phyloP scores from a whole-genome alignment of 2,113 vertebrate species.

The Spermophilus dauricus region DNA sequence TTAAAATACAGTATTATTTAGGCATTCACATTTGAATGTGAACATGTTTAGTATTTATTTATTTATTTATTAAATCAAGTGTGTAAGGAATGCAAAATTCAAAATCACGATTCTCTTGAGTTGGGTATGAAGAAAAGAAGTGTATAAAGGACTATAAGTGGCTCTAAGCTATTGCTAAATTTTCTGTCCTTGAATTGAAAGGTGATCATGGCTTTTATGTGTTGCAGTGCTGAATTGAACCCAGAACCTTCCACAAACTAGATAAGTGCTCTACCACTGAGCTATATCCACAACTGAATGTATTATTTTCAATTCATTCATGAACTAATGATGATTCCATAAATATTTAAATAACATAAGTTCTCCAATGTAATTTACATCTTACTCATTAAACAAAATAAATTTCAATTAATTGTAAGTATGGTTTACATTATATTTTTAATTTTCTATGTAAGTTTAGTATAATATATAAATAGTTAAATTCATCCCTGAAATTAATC shows the following conservation, averaged over 20 bases:
- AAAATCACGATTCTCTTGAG: neutral
- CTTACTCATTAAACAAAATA: neutral
- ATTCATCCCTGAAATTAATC: constrained; percentile 21
- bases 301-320: neutral
- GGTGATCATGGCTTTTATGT: neutral
- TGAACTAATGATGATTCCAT: neutral
- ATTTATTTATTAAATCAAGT: neutral
- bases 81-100: neutral
- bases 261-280: no score
- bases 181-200: neutral
- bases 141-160: no score
- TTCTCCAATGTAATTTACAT: neutral
- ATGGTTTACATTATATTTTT: neutral
- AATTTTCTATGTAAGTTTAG: neutral
- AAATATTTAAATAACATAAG: neutral
- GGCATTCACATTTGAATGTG: no score
- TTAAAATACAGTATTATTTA: neutral
- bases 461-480: neutral
- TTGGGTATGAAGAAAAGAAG: neutral
- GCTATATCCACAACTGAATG: neutral
- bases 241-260: no score
- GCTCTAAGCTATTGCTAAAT: neutral
- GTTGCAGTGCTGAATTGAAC: no score
- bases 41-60: no score
- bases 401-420: neutral